Conservation (phyloP, 1,140 invertebrate species). For the Sycophaga agraensis region DNA sequence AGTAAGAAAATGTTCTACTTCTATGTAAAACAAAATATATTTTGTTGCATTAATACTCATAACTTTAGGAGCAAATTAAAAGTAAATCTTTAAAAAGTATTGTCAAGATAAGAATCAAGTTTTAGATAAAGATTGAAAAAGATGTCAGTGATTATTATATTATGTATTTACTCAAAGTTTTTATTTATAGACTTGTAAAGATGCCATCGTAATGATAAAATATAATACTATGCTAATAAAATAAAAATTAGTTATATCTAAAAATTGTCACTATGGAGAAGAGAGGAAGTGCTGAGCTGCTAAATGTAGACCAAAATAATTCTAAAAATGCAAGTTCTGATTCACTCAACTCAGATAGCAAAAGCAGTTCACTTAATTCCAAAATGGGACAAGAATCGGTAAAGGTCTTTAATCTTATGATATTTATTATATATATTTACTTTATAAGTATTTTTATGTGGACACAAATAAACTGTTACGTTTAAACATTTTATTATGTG, state of each 20-base stretch:
- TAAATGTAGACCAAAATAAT: constrained; percentile 58
- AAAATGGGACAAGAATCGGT: constrained; percentile 77
- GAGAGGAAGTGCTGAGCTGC: constrained; percentile 56
- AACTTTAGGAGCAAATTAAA: no score
- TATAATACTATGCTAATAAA: constrained; percentile 15
- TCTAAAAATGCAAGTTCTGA: constrained; percentile 74
- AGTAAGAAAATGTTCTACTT: no score
- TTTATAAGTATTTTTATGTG: not conserved
- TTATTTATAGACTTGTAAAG: no score
- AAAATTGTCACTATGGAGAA: constrained; percentile 52
- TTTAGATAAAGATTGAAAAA: no score
- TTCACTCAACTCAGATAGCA: constrained; percentile 77
- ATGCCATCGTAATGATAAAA: not conserved
- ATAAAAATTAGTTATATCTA: not conserved
- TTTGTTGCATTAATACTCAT: no score
- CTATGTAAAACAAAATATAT: no score
- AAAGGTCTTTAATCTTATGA: constrained; percentile 39
- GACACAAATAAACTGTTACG: constrained; percentile 2
- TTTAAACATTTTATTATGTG: constrained; percentile 17
- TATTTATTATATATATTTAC: not conserved
- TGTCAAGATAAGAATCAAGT: no score
- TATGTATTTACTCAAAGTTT: no score
- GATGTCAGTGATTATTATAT: no score
- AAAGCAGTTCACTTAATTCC: constrained; percentile 80
- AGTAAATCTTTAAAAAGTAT: no score